phyloP scores from a whole-genome alignment of 2,113 vertebrate genomes.

The Lagopus muta region DNA sequence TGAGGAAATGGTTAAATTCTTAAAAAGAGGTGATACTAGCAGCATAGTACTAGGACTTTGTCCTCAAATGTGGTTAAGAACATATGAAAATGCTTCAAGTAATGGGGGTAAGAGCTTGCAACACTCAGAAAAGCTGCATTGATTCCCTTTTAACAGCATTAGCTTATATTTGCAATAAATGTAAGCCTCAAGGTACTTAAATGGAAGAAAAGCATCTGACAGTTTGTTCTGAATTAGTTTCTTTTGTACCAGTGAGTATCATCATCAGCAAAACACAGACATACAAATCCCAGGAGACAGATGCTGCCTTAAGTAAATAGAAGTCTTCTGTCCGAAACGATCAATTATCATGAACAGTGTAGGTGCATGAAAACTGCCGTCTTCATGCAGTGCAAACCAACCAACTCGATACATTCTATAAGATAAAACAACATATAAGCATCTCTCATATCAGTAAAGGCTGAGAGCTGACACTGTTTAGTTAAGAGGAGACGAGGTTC shows the following conservation, averaged over 20 bases:
- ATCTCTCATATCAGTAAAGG: not conserved
- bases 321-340: not conserved
- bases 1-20: not conserved
- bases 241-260: slow-evolving; percentile 2
- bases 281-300: not conserved
- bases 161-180: slow-evolving; percentile 30
- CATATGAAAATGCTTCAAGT: not conserved
- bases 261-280: slow-evolving; percentile 9
- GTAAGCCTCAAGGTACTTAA: slow-evolving; percentile 31
- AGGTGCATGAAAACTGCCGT: not conserved
- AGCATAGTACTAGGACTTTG: not conserved
- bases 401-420: not conserved
- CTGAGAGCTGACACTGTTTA: not conserved
- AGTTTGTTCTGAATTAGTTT: slow-evolving; percentile 48
- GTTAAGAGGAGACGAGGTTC: not conserved
- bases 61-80: not conserved
- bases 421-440: not conserved
- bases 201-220: slow-evolving; percentile 41
- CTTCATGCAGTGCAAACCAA: not conserved
- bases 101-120: not conserved
- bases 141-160: not conserved
- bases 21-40: not conserved
- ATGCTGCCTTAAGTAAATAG: not conserved
- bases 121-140: not conserved
- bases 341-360: slow-evolving; percentile 15